A percentile compares a stretch with the other conserved stretches of the same genome.
Conservation (phyloP, 2,888 invertebrate genomes). For the Tribolium freemani region DNA sequence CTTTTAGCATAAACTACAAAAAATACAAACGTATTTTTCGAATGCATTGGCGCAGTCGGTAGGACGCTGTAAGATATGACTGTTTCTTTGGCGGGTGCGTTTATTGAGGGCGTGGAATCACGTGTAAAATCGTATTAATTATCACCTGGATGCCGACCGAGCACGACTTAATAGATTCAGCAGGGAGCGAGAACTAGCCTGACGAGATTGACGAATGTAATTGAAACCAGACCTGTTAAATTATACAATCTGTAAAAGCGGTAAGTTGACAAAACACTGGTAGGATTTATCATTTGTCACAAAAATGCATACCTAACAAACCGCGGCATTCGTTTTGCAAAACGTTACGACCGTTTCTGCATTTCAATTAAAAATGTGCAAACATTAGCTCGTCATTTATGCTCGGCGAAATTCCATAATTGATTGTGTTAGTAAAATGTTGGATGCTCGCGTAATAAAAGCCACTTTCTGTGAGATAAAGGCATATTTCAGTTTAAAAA, state of each 20-base stretch:
- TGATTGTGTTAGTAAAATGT: constrained; percentile 59
- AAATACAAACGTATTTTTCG: no score
- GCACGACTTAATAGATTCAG: constrained; percentile 45
- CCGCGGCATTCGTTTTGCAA: constrained; percentile 57
- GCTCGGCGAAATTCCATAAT: constrained; percentile 61
- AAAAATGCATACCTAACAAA: constrained; percentile 67
- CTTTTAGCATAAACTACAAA: background rate
- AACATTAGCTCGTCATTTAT: constrained; percentile 64
- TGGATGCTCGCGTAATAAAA: constrained; percentile 39
- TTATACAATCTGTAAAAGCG: constrained; percentile 59
- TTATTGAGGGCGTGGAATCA: background rate
- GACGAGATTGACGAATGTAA: constrained; percentile 52
- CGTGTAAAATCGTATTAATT: constrained; percentile 45
- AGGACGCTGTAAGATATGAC: background rate
- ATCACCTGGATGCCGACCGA: constrained; percentile 40
- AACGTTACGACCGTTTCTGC: constrained; percentile 57
- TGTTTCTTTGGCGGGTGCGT: background rate
- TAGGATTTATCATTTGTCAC: constrained; percentile 64
- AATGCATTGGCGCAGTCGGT: constrained; percentile 8
- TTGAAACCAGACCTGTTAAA: constrained; percentile 61
- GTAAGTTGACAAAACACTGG: constrained; percentile 63
- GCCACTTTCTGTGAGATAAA: constrained; percentile 39
- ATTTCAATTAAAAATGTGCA: constrained; percentile 66
- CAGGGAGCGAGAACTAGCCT: constrained; percentile 46
- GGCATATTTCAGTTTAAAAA: constrained; percentile 44